These are phyloP conservation scores for Danio choprae DNA, from an alignment of 2,797 vertebrate genomes.

Conservation along the genomic window DNA sequence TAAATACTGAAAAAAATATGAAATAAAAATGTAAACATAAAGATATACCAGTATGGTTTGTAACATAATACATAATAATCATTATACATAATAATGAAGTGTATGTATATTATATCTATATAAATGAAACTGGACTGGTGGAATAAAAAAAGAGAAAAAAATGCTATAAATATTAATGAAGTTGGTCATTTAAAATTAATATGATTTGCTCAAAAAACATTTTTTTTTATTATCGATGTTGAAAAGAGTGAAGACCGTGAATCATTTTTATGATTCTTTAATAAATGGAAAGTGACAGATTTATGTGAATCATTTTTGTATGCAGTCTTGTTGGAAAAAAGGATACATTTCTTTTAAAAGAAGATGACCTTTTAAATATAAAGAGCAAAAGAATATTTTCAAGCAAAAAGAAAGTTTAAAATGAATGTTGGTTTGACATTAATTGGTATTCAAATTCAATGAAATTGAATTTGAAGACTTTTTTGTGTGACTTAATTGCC, in stretches of 20 bases:
- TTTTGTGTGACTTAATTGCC: neutral
- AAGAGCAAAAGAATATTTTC: neutral
- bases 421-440: neutral
- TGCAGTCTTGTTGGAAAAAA: neutral
- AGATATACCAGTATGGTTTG: too few relatives aligned
- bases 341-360: neutral
- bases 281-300: neutral
- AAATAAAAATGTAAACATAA: too few relatives aligned
- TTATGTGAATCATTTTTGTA: neutral
- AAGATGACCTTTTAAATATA: neutral
- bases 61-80: too few relatives aligned
- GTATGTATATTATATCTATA: too few relatives aligned
- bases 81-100: too few relatives aligned
- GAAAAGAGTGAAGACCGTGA: neutral
- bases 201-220: slow-evolving; percentile 33
- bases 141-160: neutral
- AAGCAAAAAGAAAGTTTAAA: neutral
- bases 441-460: neutral
- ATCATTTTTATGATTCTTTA: neutral
- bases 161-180: slow-evolving; percentile 69
- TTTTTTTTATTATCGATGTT: neutral
- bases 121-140: too few relatives aligned
- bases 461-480: neutral
- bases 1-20: too few relatives aligned
- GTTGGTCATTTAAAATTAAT: neutral